Evolutionary conservation across 2,113 vertebrate genomes (phyloP), one percentile per base, ranked within the genome.

Genomic region (Nyctereutes procyonoides): DNA sequence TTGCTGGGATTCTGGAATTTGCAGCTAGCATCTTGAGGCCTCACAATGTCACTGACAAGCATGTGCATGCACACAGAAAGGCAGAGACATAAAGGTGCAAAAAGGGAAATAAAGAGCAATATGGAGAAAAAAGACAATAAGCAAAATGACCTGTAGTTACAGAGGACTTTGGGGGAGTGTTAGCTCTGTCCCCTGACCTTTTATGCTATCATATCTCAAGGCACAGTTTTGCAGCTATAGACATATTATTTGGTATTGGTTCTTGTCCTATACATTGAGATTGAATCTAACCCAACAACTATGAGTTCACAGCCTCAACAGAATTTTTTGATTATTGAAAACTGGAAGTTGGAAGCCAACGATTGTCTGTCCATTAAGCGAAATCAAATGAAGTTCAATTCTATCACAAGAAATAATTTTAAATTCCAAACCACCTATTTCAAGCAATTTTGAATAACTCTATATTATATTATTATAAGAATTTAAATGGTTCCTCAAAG

Each of bases 401-500:
- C 77, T 76, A 3, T 91, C n/a, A 79, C 9, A 73, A 43, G 20
- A 56, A 80, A 28, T 56, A 28, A n/a, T 76, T 76, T 93, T 88
- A 76, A 85, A 89, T 92, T 92, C 48, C 67, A 82, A 73, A 77
- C 67, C 26, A 76, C 14, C 43, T 83, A 58, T 92, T 92, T 89
- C 38, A 96, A 56, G 32, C n/a, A 56, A 32, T 85, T 88, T 82
- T 88, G 32, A 93, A 84, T 85, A 93, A 85, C 80, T 51, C 30
- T 92, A 1, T 56, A 62, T 96, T 81, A 20, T 89, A 12, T 92
- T 93, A 53, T 69, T 63, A 20, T 87, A 32, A 92, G 20, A 55
- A 71, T 81, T 74, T 69, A 90, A 90, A 24, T 30, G 74, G 26
- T 80, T 48, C 38, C 13, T 76, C 91, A 71, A 89, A 89, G 35